Base-by-base conservation (phyloP, 2,797 vertebrate species). In the Coregonus suidteri region DNA sequence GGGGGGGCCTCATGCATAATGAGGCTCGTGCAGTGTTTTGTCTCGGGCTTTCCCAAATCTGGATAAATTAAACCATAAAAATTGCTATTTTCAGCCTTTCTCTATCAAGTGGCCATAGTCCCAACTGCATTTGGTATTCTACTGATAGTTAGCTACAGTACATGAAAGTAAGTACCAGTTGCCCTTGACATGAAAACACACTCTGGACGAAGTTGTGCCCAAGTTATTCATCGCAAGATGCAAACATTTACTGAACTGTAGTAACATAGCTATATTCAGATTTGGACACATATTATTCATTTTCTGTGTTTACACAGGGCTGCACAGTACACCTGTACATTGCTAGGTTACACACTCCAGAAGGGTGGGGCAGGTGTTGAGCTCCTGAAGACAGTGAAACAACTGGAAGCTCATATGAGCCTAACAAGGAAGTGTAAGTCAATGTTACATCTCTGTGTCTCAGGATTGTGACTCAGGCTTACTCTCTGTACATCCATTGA, bases 351-450 rank as follows among this genome's bases (percentile, higher is more conserved):
- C 80, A 88, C 93, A 0, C 89, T 98, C 75, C 94, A 93, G 82
- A 96, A 89, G 84, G 92, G 90, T 0, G 95, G 95, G 3, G 92
- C 91, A 0, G 86, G 87, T 1, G 68, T 85, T 0, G 92, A 93
- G 2, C 77, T 94, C 5, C 78, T 90, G 30, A 86, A 70, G 18
- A 93, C 93, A 2, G 75, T 98, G 47, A 89, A 90, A 69, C 95
- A 95, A 56, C 92, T 99, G 87, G 97, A 98, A 79, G 89, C 93
- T 0, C 97, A 99, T 74, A 86, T 98, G 90, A 96, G 97, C 83
- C 91, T 98, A 71, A 93, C 93, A 0, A 93, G 97, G 35, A 98
- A 99, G 81, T 69, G 97, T 99, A 90, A 95, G 9, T 51, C 47
- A 3, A 4, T 53, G 47, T 71, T 11, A 66, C 16, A 5, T 3